These are phyloP conservation scores for Leptodactylus fuscus DNA, from an alignment of 2,113 vertebrate species.

Conservation along the genomic window DNA sequence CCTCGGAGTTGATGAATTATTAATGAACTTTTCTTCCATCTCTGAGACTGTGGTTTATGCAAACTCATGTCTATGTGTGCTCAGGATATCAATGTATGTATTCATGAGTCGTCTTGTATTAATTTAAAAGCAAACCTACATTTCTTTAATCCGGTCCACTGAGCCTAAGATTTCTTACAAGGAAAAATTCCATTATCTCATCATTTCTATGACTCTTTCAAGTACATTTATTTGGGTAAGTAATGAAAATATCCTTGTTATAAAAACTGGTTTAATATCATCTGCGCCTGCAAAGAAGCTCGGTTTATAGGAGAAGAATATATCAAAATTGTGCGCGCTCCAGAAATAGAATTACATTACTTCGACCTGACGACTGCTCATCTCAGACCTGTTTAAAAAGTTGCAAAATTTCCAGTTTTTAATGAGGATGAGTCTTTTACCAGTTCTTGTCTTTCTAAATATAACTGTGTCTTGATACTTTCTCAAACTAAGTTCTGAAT, in stretches of 20 bases:
- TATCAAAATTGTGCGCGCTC: background rate
- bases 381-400: background rate
- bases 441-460: background rate
- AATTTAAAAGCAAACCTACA: conserved; percentile 29
- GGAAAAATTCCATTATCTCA: conserved; percentile 24
- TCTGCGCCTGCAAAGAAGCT: background rate
- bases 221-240: conserved; percentile 41
- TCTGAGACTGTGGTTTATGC: conserved; percentile 15
- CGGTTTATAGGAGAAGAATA: background rate
- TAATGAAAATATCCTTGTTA: conserved; percentile 12
- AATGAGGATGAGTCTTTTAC: background rate
- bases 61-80: conserved; percentile 26
- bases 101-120: conserved; percentile 21
- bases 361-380: background rate
- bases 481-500: background rate
- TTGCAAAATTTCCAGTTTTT: conserved; percentile 1
- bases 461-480: background rate
- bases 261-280: conserved; percentile 25
- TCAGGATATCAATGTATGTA: conserved; percentile 29
- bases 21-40: conserved; percentile 14
- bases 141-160: conserved; percentile 31
- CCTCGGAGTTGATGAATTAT: conserved; percentile 4
- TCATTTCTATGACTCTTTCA: conserved; percentile 19
- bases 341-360: conserved; percentile 11
- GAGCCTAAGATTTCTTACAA: conserved; percentile 24